Evolutionary conservation across 2,888 invertebrate species (phyloP).

Genomic region (Nephrotoma appendiculata): DNA sequence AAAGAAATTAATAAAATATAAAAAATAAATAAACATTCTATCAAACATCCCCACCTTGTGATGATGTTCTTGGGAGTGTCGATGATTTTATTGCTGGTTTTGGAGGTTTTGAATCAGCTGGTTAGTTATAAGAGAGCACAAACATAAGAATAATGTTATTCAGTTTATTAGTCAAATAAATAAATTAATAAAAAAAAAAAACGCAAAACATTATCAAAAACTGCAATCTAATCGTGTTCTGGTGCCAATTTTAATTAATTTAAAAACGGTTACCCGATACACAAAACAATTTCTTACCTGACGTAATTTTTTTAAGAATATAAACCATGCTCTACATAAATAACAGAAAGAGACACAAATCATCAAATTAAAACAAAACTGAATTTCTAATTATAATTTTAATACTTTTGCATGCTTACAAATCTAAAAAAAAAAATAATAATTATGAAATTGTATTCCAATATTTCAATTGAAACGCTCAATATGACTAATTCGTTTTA

Average conservation of each 20-base stretch:
- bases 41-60: slow-evolving; percentile 52
- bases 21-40: not conserved
- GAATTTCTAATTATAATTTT: not conserved
- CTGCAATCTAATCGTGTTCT: not conserved
- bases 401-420: not conserved
- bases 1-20: not conserved
- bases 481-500: not conserved
- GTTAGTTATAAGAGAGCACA: not conserved
- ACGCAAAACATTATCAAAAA: not conserved
- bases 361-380: not conserved
- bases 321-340: not conserved
- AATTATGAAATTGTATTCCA: not conserved
- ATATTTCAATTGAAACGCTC: not conserved
- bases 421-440: not conserved
- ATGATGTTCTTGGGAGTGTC: slow-evolving; percentile 84
- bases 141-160: not conserved
- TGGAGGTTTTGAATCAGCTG: slow-evolving; percentile 86
- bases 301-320: not conserved
- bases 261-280: not conserved
- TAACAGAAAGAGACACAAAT: not conserved
- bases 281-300: not conserved
- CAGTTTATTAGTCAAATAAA: not conserved
- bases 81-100: slow-evolving; percentile 96
- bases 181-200: not conserved
- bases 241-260: not conserved